Evolutionary conservation across 2,797 vertebrate species (phyloP).

Genomic region (Characodon lateralis): DNA sequence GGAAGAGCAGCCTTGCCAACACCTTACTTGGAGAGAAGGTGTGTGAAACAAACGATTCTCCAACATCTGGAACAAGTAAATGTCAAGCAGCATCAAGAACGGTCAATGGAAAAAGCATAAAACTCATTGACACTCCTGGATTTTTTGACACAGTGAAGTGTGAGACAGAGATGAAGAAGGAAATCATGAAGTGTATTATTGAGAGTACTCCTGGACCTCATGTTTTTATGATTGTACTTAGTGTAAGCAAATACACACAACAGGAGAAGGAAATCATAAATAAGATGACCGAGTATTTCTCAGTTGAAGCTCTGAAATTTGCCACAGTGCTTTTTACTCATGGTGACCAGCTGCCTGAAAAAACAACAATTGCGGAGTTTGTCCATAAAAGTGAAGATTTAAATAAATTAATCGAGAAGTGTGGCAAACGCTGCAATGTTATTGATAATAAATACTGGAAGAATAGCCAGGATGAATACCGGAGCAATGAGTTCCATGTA

Average conservation of each 20-base stretch:
- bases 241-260: conserved; percentile 22
- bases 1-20: conserved; percentile 7
- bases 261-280: conserved; percentile 13
- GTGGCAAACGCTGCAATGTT: neutral
- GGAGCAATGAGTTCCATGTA: conserved; percentile 37
- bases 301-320: neutral
- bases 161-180: neutral
- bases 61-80: neutral
- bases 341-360: neutral
- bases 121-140: conserved; percentile 5
- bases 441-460: conserved; percentile 16
- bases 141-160: neutral
- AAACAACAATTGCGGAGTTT: neutral
- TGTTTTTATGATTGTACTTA: conserved; percentile 27
- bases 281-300: neutral
- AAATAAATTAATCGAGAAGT: neutral
- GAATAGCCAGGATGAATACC: neutral
- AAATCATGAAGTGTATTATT: neutral
- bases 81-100: neutral
- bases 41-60: neutral
- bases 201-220: conserved; percentile 2
- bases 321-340: conserved; percentile 2
- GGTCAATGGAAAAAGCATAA: neutral
- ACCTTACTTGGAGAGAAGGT: neutral
- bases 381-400: neutral